Evolutionary conservation across 2,888 invertebrate species (phyloP), one percentile per base, ranked within the genome.

Genomic region (Amphimallon solstitiale): DNA sequence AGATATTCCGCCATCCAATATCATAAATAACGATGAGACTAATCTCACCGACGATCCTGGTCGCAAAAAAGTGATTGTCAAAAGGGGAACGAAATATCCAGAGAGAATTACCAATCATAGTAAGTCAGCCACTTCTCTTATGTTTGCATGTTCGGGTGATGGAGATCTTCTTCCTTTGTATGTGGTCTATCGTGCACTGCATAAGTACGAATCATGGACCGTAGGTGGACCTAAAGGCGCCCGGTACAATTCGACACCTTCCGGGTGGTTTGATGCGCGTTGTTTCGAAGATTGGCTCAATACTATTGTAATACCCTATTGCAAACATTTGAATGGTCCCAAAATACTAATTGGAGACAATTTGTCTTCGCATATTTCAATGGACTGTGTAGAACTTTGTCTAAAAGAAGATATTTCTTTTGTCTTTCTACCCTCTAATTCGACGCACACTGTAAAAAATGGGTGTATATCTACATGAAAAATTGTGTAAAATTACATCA

Each of bases 311-410:
- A 1, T 43, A 43, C 9, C 21, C 43, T 45, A 29, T 46, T 9
- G 34, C 34, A 4, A 46, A 61, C 15, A 62, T 37, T 49, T 49
- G 49, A 37, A 46, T 19, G 46, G 46, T 19, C 10, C 3, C 17
- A 46, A 46, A 23, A 46, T 21, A 19, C 19, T 46, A 34, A 48
- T 49, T 17, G 15, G 14, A 35, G 62, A 62, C 19, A 48, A 19
- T 49, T 49, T 62, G 38, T 19, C 48, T 34, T 48, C 48, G 34
- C 61, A 61, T 61, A 46, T 61, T 35, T 61, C 61, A 15, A 5
- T 46, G n/a, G 62, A 23, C 5, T 23, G n/a, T n/a, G n/a, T n/a
- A n/a, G n/a, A n/a, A n/a, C n/a, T n/a, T n/a, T n/a, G n/a, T n/a
- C n/a, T n/a, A n/a, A n/a, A n/a, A n/a, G n/a, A n/a, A n/a, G n/a